Percentiles rank a stretch among this genome's conserved stretches.
Conservation (phyloP, 2,113 vertebrate species). For the Megaleporinus macrocephalus region DNA sequence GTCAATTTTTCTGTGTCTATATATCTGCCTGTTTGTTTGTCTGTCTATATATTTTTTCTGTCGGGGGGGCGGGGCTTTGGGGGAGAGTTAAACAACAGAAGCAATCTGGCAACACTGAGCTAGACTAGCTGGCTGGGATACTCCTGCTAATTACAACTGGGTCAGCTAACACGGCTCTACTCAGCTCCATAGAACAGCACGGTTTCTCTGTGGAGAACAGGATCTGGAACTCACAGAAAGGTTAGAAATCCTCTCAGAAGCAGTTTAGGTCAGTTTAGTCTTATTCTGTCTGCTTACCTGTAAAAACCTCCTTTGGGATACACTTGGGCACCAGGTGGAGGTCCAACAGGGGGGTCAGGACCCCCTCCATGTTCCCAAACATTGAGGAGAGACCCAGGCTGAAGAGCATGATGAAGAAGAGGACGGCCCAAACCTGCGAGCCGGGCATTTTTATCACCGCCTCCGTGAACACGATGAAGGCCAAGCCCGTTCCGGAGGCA, state of each 20-base stretch:
- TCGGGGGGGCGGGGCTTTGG: no score
- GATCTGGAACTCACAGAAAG: no score
- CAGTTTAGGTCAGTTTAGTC: neutral
- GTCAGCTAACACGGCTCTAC: no score
- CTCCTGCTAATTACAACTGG: no score
- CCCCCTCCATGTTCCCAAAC: conserved; percentile 87
- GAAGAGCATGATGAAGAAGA: conserved; percentile 92
- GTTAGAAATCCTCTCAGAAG: neutral
- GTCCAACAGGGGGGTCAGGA: conserved; percentile 84
- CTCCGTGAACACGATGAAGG: conserved; percentile 89
- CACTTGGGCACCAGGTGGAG: conserved; percentile 71
- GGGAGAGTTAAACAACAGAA: no score
- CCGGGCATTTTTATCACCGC: conserved; percentile 86
- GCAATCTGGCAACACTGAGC: no score
- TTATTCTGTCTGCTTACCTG: conserved; percentile 74
- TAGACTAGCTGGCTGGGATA: no score
- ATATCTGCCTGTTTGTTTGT: no score
- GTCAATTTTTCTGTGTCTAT: no score
- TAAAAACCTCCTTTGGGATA: conserved; percentile 80
- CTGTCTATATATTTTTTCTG: no score
- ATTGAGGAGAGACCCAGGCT: conserved; percentile 89
- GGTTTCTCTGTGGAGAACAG: no score
- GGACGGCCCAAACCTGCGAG: conserved; percentile 84
- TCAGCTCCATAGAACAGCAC: no score
- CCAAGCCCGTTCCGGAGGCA: conserved; percentile 88